Percentiles rank a stretch among this genome's conserved stretches.
Conservation (phyloP, 1,140 invertebrate genomes). For the Leucophenga varia region DNA sequence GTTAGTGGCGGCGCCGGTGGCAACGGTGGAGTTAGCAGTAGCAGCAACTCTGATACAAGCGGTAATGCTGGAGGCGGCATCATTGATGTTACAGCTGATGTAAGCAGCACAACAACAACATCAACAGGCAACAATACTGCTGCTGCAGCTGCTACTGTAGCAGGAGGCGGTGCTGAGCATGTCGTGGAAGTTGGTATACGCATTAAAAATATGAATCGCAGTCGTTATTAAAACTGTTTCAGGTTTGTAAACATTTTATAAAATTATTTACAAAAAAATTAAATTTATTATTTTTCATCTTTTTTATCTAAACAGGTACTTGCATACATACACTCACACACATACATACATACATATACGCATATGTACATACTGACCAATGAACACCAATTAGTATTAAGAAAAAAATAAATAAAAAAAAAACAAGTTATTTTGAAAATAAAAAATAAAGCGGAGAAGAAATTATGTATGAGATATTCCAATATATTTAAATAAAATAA, state of each 20-base stretch:
- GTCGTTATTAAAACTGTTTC: conserved; percentile 32
- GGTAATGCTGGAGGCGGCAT: conserved; percentile 18
- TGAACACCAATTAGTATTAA: no score
- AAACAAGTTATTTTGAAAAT: no score
- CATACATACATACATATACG: conserved; percentile 24
- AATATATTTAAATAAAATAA: no score
- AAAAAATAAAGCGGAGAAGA: no score
- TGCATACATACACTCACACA: conserved; percentile 26
- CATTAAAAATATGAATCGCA: conserved; percentile 49
- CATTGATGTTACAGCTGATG: conserved; percentile 16
- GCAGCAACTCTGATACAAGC: conserved; percentile 1
- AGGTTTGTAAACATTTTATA: conserved; percentile 36
- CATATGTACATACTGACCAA: no score
- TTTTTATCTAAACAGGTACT: conserved; percentile 13
- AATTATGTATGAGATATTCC: no score
- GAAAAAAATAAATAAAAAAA: no score
- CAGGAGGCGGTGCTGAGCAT: conserved; percentile 27
- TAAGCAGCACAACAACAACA: conserved; percentile 3
- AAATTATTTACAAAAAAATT: conserved; percentile 30
- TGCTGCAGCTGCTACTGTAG: conserved; percentile 7
- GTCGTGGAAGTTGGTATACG: conserved; percentile 51
- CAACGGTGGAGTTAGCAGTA: conserved; percentile 8
- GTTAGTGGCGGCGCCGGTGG: conserved; percentile 1
- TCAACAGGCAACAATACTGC: conserved; percentile 7
- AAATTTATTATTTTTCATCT: no score